Percentiles rank a stretch among this genome's conserved stretches.
These are phyloP conservation scores for Sinopyrophorus schimmeli DNA, from an alignment of 2,888 invertebrate genomes.

Conservation along the genomic window DNA sequence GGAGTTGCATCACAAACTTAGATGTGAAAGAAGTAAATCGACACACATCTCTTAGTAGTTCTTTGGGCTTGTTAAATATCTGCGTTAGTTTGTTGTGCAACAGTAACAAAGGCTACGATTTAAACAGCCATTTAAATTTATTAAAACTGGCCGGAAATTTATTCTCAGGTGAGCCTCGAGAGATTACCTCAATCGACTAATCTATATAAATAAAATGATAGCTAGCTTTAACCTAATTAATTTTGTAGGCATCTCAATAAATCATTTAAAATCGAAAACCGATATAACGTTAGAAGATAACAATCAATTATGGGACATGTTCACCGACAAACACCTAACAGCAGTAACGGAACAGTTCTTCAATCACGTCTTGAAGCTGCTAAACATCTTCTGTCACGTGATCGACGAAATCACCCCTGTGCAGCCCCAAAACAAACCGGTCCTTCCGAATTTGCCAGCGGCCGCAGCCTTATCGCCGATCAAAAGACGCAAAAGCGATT, in stretches of 20 bases:
- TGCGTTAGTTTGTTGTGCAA: constrained; percentile 56
- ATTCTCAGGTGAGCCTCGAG: constrained; percentile 56
- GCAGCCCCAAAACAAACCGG: constrained; percentile 57
- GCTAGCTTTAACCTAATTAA: constrained; percentile 1
- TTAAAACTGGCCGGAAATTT: constrained; percentile 62
- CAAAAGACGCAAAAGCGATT: constrained; percentile 52
- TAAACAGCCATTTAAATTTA: constrained; percentile 56
- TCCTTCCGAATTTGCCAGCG: constrained; percentile 61
- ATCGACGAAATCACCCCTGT: constrained; percentile 70
- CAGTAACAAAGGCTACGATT: constrained; percentile 60
- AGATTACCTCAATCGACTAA: not conserved
- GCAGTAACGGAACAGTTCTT: constrained; percentile 66
- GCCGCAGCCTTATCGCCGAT: constrained; percentile 56
- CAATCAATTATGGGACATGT: constrained; percentile 52
- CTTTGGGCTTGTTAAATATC: constrained; percentile 48
- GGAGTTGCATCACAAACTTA: constrained; percentile 58
- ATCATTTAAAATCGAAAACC: constrained; percentile 38
- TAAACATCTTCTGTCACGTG: constrained; percentile 76
- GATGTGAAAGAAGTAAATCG: constrained; percentile 24
- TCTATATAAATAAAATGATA: constrained; percentile 16
- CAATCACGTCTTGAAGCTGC: constrained; percentile 67
- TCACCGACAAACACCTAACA: constrained; percentile 54
- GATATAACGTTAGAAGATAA: constrained; percentile 35
- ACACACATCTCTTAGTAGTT: constrained; percentile 35
- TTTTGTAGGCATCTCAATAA: constrained; percentile 27